Conservation (phyloP, 1,140 invertebrate genomes). For the Gonioctena quinquepunctata region DNA sequence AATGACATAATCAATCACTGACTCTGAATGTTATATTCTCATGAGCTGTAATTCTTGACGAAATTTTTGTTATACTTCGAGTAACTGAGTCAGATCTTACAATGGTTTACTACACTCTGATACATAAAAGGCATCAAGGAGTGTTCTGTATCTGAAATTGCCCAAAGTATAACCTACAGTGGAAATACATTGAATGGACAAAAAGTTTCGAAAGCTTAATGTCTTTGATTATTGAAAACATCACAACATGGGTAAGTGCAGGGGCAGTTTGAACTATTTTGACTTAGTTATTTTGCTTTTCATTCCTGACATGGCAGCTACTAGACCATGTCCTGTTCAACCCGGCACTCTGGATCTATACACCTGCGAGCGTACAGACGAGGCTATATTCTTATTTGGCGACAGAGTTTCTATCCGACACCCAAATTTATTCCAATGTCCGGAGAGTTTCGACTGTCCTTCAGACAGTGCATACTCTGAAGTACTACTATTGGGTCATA, state of each 20-base stretch:
- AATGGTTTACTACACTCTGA: too few species aligned
- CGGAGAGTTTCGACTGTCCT: conserved; percentile 94
- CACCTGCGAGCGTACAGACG: conserved; percentile 93
- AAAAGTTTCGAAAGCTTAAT: too few species aligned
- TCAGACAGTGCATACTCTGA: conserved; percentile 97
- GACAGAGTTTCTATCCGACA: conserved; percentile 96
- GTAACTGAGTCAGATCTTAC: too few species aligned
- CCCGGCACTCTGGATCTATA: conserved; percentile 98
- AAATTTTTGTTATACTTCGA: too few species aligned
- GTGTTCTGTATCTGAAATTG: too few species aligned
- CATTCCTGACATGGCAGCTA: conserved; percentile 85
- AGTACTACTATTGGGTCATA: conserved; percentile 99
- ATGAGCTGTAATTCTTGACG: too few species aligned
- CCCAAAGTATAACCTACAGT: too few species aligned
- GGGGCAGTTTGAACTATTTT: conserved; percentile 65
- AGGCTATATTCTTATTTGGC: conserved; percentile 96
- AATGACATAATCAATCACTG: too few species aligned
- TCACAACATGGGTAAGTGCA: conserved; percentile 34
- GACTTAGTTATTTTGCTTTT: conserved; percentile 77
- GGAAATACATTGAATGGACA: too few species aligned
- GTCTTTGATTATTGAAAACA: too few species aligned
- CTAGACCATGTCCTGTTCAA: conserved; percentile 99
- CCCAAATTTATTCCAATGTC: conserved; percentile 97
- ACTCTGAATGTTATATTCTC: too few species aligned
- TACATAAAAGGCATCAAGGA: too few species aligned